Base-by-base conservation (phyloP, 2,113 vertebrate genomes). In the Onychorhynchus coronatus region DNA sequence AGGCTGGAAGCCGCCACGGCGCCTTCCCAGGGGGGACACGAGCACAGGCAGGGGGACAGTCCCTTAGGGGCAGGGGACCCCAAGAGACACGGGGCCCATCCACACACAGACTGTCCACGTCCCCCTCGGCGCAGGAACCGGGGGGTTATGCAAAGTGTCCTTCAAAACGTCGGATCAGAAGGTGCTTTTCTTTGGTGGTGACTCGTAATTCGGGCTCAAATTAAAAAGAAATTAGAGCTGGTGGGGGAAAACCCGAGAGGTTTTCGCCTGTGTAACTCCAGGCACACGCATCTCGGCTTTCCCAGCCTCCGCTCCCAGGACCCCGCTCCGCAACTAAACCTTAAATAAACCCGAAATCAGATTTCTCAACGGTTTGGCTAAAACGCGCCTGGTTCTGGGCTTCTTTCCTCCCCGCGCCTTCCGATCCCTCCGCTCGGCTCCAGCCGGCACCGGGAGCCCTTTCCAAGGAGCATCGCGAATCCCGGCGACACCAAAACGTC, bases 231-330 rank as follows among this genome's bases (percentile, higher is more conserved):
- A 73, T 49, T 11, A 6, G 66, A 59, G 79, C 59, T 12, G 42
- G 2, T 1, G 52, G 33, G 23, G 24, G 9, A 61, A 42, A 59
- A 80, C 2, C 22, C 49, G 7, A 5, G 53, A 75, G 46, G 14
- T 7, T 79, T 79, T 23, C 37, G 17, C 62, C 66, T 0, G 2
- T 4, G 12, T 37, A 62, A 21, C 14, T 6, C 44, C 22, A 2
- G 53, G 39, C 25, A 7, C 9, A 19, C 41, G 1, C 10, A 0
- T n/a, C 2, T 42, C 4, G 0, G 42, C 44, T 31, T 6, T 8
- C 47, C 49, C 16, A 7, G 9, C 41, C 35, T 1, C 17, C 2
- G 5, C 20, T 37, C 39, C 59, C 17, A 5, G 2, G 2, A 37
- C 11, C 23, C 20, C 0, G 7, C 6, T 42, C 59, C 1, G 0